These are phyloP conservation scores for Torymus tubicola DNA, from an alignment of 2,888 invertebrate genomes.

Conservation along the genomic window DNA sequence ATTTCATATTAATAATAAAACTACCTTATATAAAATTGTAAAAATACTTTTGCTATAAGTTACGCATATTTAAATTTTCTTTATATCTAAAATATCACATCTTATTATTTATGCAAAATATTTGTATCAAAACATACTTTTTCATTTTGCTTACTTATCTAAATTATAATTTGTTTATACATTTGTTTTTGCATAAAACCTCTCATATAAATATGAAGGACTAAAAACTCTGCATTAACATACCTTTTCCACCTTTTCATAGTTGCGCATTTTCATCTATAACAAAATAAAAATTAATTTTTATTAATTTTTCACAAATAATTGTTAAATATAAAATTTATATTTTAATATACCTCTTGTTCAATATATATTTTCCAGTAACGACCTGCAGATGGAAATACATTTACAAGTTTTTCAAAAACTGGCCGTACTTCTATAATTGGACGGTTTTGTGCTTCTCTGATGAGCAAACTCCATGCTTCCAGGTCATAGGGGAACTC, in stretches of 20 bases:
- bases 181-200: slow-evolving; percentile 37
- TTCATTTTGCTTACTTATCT: slow-evolving; percentile 51
- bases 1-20: slow-evolving; percentile 1
- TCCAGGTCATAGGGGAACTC: slow-evolving; percentile 95
- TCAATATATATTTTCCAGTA: slow-evolving; percentile 99
- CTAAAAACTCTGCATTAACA: slow-evolving; percentile 74
- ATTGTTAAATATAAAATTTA: not conserved
- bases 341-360: slow-evolving; percentile 85
- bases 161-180: slow-evolving; percentile 20
- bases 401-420: slow-evolving; percentile 95
- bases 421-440: slow-evolving; percentile 93
- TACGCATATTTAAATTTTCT: slow-evolving; percentile 19
- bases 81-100: slow-evolving; percentile 11
- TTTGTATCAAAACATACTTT: slow-evolving; percentile 47
- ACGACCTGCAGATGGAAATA: slow-evolving; percentile 97
- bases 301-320: not conserved
- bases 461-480: slow-evolving; percentile 96
- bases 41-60: not conserved
- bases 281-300: slow-evolving; percentile 73
- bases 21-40: slow-evolving; percentile 20
- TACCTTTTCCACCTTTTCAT: slow-evolving; percentile 99
- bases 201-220: slow-evolving; percentile 53
- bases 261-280: slow-evolving; percentile 97
- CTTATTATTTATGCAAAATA: not conserved
- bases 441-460: slow-evolving; percentile 92